Evolutionary conservation across 2,888 invertebrate genomes (phyloP).

Genomic region (Lottia scabra): DNA sequence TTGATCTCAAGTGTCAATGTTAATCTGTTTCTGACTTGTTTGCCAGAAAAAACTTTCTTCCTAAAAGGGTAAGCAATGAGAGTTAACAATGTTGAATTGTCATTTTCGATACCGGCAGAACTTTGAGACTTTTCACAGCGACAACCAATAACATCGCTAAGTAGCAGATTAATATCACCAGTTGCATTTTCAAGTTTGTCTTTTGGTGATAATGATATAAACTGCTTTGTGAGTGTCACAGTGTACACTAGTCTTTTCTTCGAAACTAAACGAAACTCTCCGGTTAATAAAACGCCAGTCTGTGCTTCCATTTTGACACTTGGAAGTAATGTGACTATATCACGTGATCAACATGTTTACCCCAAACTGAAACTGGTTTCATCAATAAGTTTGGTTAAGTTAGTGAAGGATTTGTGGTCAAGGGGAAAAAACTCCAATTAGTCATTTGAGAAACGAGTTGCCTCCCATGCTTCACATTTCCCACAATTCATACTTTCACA

Average conservation of each 20-base stretch:
- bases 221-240: constrained; percentile 43
- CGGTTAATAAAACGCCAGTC: constrained; percentile 45
- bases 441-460: not conserved
- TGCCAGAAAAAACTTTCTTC: constrained; percentile 54
- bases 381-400: too few species aligned
- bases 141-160: constrained; percentile 63
- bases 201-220: constrained; percentile 40
- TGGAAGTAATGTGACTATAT: constrained; percentile 17
- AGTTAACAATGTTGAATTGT: constrained; percentile 34
- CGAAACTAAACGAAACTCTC: constrained; percentile 48
- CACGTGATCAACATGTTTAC: constrained; percentile 14
- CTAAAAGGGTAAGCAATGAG: constrained; percentile 61
- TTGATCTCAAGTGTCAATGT: constrained; percentile 51
- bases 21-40: constrained; percentile 46
- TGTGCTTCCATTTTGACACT: constrained; percentile 43
- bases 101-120: not conserved
- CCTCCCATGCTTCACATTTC: constrained; percentile 8
- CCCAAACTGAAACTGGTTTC: too few species aligned
- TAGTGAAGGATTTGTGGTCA: not conserved
- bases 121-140: constrained; percentile 45
- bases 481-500: constrained; percentile 7
- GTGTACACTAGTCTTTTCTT: constrained; percentile 41
- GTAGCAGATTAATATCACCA: constrained; percentile 43
- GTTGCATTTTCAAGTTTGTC: constrained; percentile 32
- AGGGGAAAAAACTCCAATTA: not conserved